Evolutionary conservation across 2,113 vertebrate genomes (phyloP).

Genomic region (Hylia prasina): DNA sequence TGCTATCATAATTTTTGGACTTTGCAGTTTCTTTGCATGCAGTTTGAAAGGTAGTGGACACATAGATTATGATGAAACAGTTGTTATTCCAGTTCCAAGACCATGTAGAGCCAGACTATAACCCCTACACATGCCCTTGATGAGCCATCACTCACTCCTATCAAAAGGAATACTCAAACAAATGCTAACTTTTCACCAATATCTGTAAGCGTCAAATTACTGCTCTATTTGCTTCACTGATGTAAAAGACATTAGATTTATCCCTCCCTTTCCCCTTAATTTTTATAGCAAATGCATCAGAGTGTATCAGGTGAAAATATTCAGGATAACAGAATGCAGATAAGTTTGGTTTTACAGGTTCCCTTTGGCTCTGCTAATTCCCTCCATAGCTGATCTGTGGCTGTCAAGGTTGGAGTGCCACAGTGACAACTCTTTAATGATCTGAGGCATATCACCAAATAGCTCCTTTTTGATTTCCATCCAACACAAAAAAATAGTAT

Average conservation of each 20-base stretch:
- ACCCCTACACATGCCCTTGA: neutral
- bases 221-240: neutral
- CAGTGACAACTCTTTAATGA: conserved; percentile 49
- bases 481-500: conserved; percentile 39
- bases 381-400: neutral
- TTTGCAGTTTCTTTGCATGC: neutral
- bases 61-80: neutral
- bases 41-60: neutral
- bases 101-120: neutral
- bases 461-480: conserved; percentile 31
- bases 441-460: conserved; percentile 26
- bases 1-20: neutral
- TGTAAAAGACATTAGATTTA: neutral
- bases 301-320: neutral
- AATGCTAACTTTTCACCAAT: neutral
- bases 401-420: conserved; percentile 17
- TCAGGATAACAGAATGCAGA: neutral
- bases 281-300: neutral
- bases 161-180: neutral
- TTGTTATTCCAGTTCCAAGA: neutral
- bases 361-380: neutral
- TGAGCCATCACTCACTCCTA: neutral
- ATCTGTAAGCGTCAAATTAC: neutral
- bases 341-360: neutral
- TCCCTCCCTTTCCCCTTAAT: neutral